These are phyloP conservation scores for Pelodytes ibericus DNA, from an alignment of 2,797 vertebrate species.

Conservation along the genomic window DNA sequence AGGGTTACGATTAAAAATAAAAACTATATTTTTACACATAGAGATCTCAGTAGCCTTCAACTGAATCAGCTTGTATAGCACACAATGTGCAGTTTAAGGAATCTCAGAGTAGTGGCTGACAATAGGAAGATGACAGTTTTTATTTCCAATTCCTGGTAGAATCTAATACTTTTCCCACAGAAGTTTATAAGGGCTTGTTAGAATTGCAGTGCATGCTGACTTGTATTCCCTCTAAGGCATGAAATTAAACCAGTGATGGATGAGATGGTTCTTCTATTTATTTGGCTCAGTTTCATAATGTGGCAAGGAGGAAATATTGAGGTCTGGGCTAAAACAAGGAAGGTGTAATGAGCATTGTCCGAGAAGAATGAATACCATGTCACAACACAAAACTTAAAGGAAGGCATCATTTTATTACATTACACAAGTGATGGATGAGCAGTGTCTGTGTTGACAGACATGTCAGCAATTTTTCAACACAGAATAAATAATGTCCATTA, in stretches of 20 bases:
- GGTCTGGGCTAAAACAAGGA: constrained; percentile 57
- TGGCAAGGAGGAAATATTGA: constrained; percentile 61
- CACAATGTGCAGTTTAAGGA: background rate
- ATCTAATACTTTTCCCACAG: constrained; percentile 26
- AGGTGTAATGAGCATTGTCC: constrained; percentile 63
- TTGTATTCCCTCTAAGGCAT: constrained; percentile 69
- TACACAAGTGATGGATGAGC: constrained; percentile 26
- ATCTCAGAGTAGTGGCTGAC: constrained; percentile 10
- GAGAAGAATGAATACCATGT: constrained; percentile 57
- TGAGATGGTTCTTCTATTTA: constrained; percentile 66
- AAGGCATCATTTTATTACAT: constrained; percentile 50
- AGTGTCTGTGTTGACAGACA: constrained; percentile 10
- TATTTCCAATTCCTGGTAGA: constrained; percentile 32
- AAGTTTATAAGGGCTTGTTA: constrained; percentile 39
- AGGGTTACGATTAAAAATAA: constrained; percentile 14
- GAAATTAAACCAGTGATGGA: constrained; percentile 79
- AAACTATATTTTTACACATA: background rate
- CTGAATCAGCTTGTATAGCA: constrained; percentile 6
- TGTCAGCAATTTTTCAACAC: constrained; percentile 49
- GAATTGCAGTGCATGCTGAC: constrained; percentile 1
- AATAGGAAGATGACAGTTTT: constrained; percentile 27
- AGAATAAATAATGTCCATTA: constrained; percentile 52
- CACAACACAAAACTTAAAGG: constrained; percentile 55
- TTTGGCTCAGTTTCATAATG: constrained; percentile 66
- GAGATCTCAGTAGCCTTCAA: too few relatives aligned